Conservation (phyloP, 2,888 invertebrate genomes). For the Tetheella fluctuosa region DNA sequence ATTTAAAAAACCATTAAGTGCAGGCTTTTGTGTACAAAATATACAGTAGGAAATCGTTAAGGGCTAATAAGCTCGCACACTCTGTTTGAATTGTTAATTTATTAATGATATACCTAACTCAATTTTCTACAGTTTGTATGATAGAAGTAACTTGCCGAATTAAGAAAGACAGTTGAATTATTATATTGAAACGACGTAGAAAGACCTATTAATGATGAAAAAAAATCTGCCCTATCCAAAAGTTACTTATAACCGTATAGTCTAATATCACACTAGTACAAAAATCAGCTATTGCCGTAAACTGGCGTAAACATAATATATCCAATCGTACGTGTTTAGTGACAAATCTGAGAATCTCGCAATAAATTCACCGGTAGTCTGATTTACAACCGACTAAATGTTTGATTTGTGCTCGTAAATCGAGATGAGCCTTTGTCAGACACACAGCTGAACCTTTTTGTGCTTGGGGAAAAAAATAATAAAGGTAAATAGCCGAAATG, state of each 20-base stretch:
- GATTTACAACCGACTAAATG: slow-evolving; percentile 81
- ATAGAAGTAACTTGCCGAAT: neutral
- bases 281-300: too few species aligned
- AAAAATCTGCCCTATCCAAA: neutral
- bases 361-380: slow-evolving; percentile 75
- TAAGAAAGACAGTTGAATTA: neutral
- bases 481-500: slow-evolving; percentile 2
- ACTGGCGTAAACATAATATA: too few species aligned
- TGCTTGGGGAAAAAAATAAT: slow-evolving; percentile 27
- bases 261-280: too few species aligned
- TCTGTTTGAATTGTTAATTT: slow-evolving; percentile 39
- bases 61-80: slow-evolving; percentile 34
- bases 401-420: slow-evolving; percentile 82
- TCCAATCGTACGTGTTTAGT: slow-evolving; percentile 55
- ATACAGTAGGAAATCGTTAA: slow-evolving; percentile 37
- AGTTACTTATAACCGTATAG: too few species aligned
- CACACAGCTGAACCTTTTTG: slow-evolving; percentile 59
- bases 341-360: slow-evolving; percentile 52
- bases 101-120: slow-evolving; percentile 9
- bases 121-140: neutral
- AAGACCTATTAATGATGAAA: too few species aligned
- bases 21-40: slow-evolving; percentile 73
- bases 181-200: neutral
- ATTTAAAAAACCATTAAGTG: slow-evolving; percentile 83
- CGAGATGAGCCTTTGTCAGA: slow-evolving; percentile 78